Percentiles rank a stretch among this genome's conserved stretches.
Conservation (phyloP, 2,888 invertebrate genomes). For the Eristalis tenax region DNA sequence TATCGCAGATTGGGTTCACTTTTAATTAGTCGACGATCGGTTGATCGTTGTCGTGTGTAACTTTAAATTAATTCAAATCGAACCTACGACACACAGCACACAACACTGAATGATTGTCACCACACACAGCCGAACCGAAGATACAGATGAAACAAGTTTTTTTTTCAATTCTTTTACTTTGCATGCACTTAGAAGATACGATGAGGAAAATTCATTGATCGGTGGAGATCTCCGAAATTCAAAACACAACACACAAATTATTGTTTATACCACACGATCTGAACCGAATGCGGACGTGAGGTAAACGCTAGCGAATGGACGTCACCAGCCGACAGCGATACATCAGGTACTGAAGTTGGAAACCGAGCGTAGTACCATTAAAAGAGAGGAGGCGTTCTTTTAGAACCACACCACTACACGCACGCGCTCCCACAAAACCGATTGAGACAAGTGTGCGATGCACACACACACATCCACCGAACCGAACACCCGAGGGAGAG, state of each 20-base stretch:
- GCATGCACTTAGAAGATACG: constrained; percentile 23
- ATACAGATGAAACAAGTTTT: constrained; percentile 52
- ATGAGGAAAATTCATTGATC: constrained; percentile 62
- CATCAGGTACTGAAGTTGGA: constrained; percentile 62
- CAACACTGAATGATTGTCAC: no score
- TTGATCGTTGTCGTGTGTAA: constrained; percentile 55
- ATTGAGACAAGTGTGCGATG: constrained; percentile 47
- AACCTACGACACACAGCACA: constrained; percentile 2
- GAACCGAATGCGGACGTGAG: not conserved
- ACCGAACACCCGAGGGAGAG: constrained; percentile 1
- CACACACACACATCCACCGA: constrained; percentile 16
- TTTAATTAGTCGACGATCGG: constrained; percentile 68
- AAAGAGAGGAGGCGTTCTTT: constrained; percentile 66
- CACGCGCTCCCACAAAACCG: not conserved
- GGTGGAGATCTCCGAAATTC: constrained; percentile 27
- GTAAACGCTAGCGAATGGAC: constrained; percentile 29
- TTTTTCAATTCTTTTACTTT: not conserved
- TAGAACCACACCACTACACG: constrained; percentile 30
- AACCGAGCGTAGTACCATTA: constrained; percentile 59
- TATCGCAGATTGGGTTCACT: constrained; percentile 63
- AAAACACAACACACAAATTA: not conserved
- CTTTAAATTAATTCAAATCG: constrained; percentile 50
- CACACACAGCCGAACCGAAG: constrained; percentile 14
- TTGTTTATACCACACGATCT: constrained; percentile 4
- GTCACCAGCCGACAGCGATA: constrained; percentile 62